A percentile compares a stretch with the other conserved stretches of the same genome.
Evolutionary conservation across 92 coral and sea anemone species (phyloP).

Genomic region (Chrysogorgia sp.): DNA sequence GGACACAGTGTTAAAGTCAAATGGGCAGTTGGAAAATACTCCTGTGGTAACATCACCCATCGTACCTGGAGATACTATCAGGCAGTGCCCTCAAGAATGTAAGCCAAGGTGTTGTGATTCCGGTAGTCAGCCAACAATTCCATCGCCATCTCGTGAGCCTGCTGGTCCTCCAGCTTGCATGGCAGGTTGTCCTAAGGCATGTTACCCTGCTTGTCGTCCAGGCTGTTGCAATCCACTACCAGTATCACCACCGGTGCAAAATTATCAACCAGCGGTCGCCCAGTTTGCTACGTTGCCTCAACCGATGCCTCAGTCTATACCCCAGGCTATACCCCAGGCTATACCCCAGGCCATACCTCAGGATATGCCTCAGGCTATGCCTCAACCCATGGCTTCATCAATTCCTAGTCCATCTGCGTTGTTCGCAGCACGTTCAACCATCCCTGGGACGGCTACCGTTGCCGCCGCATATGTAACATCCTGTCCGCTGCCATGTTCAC

Average conservation of each 20-base stretch:
- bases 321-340: background rate
- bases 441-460: background rate
- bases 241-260: slow-evolving; percentile 49
- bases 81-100: slow-evolving; percentile 82
- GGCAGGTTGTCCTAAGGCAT: slow-evolving; percentile 83
- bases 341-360: background rate
- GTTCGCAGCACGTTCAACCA: background rate
- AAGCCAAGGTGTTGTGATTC: slow-evolving; percentile 78
- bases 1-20: slow-evolving; percentile 14
- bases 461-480: slow-evolving; percentile 13
- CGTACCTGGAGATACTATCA: slow-evolving; percentile 48
- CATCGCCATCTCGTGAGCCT: background rate
- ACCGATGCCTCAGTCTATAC: background rate
- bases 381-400: slow-evolving; percentile 4
- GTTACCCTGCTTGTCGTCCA: slow-evolving; percentile 84
- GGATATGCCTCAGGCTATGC: background rate
- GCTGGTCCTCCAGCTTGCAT: slow-evolving; percentile 80
- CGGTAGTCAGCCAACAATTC: slow-evolving; percentile 45
- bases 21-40: slow-evolving; percentile 32
- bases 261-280: background rate
- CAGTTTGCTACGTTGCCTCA: background rate
- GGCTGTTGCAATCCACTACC: slow-evolving; percentile 77
- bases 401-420: background rate
- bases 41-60: slow-evolving; percentile 62
- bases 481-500: slow-evolving; percentile 87